Evolutionary conservation across 1,140 invertebrate species (phyloP), one percentile per base, ranked within the genome.

Genomic region (Bombus consobrinus): DNA sequence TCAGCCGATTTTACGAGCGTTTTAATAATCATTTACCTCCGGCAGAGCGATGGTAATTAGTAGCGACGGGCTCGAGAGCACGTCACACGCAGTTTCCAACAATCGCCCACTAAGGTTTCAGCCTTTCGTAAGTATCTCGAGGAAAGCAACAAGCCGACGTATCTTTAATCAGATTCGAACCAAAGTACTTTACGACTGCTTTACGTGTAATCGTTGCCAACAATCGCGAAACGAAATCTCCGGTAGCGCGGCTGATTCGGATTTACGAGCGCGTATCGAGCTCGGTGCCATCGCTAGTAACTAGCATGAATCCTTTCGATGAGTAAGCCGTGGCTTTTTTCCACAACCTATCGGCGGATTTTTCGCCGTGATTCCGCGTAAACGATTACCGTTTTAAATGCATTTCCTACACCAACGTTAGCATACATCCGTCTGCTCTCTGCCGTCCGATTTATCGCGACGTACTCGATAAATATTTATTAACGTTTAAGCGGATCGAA

Each of bases 11-110:
- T 87, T 85, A 85, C 53, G 34, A 47, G 18, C 32, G 72, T 66
- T 81, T 81, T 76, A 75, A 81, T 87, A 87, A 85, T 85, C 71
- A 18, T 85, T 77, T 75, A 79, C 57, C 43, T 74, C 18, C 62
- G 28, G 10, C 28, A 47, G 18, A 53, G 47, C 47, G 47, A 53
- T 53, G 47, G 47, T 53, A 53, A 53, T 53, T 53, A 53, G 47
- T 53, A 53, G 47, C 47, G 47, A 22, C 18, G 18, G 47, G 1
- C 6, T 53, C 47, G 47, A 53, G 5, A 53, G 5, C 47, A 8
- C 47, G 18, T 53, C 47, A 5, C 18, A 22, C 47, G 47, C 47
- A 2, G 18, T 18, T 53, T 53, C 47, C 15, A 53, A 53, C 47
- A 6, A 53, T 53, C 47, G 47, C 18, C 18, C 5, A 8, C 18